phyloP scores from a whole-genome alignment of 53 echinoderm and acorn worm genomes.

The Temnopleurus reevesii region DNA sequence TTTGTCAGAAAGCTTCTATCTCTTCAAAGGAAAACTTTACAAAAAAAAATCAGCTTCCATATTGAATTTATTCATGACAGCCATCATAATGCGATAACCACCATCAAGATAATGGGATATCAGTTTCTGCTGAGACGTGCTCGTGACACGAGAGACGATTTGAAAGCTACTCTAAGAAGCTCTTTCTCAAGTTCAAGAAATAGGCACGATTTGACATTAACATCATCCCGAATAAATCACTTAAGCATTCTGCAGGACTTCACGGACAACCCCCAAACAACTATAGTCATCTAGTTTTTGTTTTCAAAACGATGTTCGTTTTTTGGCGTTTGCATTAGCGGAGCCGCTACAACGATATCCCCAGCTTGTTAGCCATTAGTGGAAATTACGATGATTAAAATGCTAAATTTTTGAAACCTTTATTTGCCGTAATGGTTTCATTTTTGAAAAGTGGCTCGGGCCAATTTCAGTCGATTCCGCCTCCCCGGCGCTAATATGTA shows the following conservation, averaged over 20 bases:
- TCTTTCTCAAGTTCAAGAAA: conserved; percentile 28
- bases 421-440: conserved; percentile 35
- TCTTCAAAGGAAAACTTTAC: not conserved
- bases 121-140: not conserved
- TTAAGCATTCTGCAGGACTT: conserved; percentile 6
- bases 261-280: conserved; percentile 26
- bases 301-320: not conserved
- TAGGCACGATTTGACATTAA: conserved; percentile 24
- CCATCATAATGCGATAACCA: conserved; percentile 33
- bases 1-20: conserved; percentile 11
- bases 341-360: not conserved
- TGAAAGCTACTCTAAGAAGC: conserved; percentile 11
- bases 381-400: conserved; percentile 59
- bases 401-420: conserved; percentile 42
- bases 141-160: not conserved
- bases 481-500: not conserved
- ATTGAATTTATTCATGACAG: conserved; percentile 37
- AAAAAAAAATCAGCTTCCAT: conserved; percentile 17
- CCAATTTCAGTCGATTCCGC: conserved; percentile 28
- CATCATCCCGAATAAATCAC: conserved; percentile 22
- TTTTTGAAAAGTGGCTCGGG: not conserved
- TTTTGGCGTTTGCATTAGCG: conserved; percentile 18
- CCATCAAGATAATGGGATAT: conserved; percentile 22
- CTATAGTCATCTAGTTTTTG: not conserved
- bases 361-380: conserved; percentile 45